Evolutionary conservation across 2,888 invertebrate species (phyloP), one percentile per base, ranked within the genome.

Genomic region (Piscicola geometra): DNA sequence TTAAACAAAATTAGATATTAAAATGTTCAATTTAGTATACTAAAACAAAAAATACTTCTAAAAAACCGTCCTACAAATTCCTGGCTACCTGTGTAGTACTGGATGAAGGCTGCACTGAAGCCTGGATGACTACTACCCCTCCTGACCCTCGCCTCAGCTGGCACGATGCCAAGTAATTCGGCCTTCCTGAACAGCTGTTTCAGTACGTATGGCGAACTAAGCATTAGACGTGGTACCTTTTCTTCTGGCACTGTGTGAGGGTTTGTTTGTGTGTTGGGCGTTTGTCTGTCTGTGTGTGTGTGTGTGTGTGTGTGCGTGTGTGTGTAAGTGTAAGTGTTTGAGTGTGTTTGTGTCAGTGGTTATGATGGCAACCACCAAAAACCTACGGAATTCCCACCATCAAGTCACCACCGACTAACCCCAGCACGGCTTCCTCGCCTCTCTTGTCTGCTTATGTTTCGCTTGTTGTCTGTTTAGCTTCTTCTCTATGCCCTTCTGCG

Each of bases 121-220:
- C 96, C 94, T 0, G 95, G 94, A 0, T 93, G 91, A 78, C 96
- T 91, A 85, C 95, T 93, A 92, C 94, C 94, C 81, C 95, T 94
- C 81, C 93, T 93, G 15, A 93, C 89, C 3, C 93, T 91, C 82
- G 95, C 95, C 2, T 69, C 28, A 1, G n/a, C 50, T 77, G 84
- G 85, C 84, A 94, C 92, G 0, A 95, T 90, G 1, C 94, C 94
- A 91, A 94, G 93, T 52, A 94, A 88, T 83, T 92, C 91, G 85
- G 96, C 96, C 79, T 89, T 89, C 77, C 92, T 87, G 76, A 96
- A 88, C 86, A 93, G 91, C 72, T 82, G 82, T 71, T 82, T 81
- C 67, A 85, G 82, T 0, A 93, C 93, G 0, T 93, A 92, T 0
- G 96, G 93, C 79, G 93, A 93, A 15, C 95, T 94, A 52, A 92